A percentile compares a stretch with the other conserved stretches of the same genome.
These are phyloP conservation scores for Caenorhabditis sulstoni DNA, from an alignment of 2,888 invertebrate genomes.

Conservation along the genomic window DNA sequence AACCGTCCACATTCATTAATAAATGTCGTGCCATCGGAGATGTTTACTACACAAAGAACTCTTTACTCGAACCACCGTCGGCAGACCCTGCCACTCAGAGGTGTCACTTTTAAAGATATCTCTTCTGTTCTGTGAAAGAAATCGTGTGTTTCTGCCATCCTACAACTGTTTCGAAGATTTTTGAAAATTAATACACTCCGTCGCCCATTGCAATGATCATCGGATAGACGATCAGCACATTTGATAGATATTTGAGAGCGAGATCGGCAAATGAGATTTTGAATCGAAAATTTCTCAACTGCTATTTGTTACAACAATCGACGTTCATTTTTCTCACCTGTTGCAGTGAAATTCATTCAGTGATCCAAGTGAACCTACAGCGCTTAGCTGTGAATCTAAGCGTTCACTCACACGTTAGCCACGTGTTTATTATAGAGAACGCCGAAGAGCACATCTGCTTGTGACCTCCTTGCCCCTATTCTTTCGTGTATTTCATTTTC, in stretches of 20 bases:
- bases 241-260: constrained; percentile 37
- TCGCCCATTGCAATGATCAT: constrained; percentile 20
- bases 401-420: no score
- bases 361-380: constrained; percentile 15
- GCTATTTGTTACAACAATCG: constrained; percentile 41
- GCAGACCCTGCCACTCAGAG: constrained; percentile 41
- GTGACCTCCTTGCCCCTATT: constrained; percentile 22
- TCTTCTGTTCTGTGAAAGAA: not conserved
- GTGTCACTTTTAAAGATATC: constrained; percentile 38
- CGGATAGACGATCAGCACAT: constrained; percentile 38
- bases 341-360: constrained; percentile 10
- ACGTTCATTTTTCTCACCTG: constrained; percentile 35
- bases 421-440: constrained; percentile 26
- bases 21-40: constrained; percentile 52
- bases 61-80: constrained; percentile 15
- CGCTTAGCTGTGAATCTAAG: constrained; percentile 13
- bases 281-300: constrained; percentile 39
- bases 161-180: not conserved
- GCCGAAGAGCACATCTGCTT: constrained; percentile 42
- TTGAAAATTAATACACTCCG: constrained; percentile 26
- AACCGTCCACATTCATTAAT: constrained; percentile 56
- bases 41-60: constrained; percentile 51
- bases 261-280: constrained; percentile 58
- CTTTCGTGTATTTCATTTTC: constrained; percentile 38
- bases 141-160: no score